phyloP scores from a whole-genome alignment of 2,888 invertebrate genomes.

The Aspidiotus destructor region DNA sequence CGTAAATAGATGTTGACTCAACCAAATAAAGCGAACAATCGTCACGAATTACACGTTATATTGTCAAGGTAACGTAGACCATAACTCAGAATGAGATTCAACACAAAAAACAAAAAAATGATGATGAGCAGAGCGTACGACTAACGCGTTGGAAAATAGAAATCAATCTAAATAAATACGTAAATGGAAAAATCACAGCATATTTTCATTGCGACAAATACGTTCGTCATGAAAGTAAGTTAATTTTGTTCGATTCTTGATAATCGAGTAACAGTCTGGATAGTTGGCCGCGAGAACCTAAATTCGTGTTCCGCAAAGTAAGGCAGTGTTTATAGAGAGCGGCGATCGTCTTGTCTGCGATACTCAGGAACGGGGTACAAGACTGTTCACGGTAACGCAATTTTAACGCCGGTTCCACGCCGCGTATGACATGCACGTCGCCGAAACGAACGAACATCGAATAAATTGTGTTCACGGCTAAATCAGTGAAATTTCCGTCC shows the following conservation, averaged over 20 bases:
- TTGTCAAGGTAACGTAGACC: too few relatives aligned
- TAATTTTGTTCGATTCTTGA: slow-evolving; percentile 17
- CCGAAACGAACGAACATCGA: slow-evolving; percentile 60
- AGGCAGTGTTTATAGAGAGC: slow-evolving; percentile 33
- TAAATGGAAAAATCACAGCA: too few relatives aligned
- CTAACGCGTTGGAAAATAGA: too few relatives aligned
- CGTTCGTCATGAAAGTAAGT: slow-evolving; percentile 8
- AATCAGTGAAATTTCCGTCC: slow-evolving; percentile 34
- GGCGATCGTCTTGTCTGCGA: slow-evolving; percentile 22
- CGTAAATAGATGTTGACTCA: too few relatives aligned
- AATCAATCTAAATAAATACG: too few relatives aligned
- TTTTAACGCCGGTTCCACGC: slow-evolving; percentile 68
- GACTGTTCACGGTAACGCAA: slow-evolving; percentile 44
- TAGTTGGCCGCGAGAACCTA: slow-evolving; percentile 35
- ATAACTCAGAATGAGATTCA: too few relatives aligned
- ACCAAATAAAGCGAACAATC: too few relatives aligned
- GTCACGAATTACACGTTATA: too few relatives aligned
- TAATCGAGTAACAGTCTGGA: slow-evolving; percentile 34
- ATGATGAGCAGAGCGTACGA: too few relatives aligned
- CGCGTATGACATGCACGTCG: slow-evolving; percentile 62
- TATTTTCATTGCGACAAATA: not conserved
- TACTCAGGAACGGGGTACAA: slow-evolving; percentile 33
- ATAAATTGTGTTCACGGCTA: slow-evolving; percentile 47
- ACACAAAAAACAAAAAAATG: too few relatives aligned
- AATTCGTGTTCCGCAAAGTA: slow-evolving; percentile 34